Conservation (phyloP, 2,113 vertebrate genomes). For the Hucho hucho region DNA sequence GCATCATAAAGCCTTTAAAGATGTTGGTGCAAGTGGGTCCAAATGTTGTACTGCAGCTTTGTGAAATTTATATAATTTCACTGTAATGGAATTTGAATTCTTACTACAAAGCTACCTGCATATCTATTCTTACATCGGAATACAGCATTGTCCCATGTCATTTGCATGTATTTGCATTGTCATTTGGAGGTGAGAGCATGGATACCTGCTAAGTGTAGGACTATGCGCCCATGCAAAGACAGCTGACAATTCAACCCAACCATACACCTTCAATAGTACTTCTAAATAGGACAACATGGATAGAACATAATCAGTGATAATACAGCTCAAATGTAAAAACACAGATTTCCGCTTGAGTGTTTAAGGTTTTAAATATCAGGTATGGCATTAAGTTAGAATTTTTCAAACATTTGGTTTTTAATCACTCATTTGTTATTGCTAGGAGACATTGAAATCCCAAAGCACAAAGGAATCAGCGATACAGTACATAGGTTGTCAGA, state of each 20-base stretch:
- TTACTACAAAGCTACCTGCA: slow-evolving; percentile 10
- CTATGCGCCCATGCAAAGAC: slow-evolving; percentile 56
- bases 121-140: slow-evolving; percentile 35
- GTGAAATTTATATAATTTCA: background rate
- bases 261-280: slow-evolving; percentile 52
- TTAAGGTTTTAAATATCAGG: slow-evolving; percentile 69
- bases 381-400: slow-evolving; percentile 67
- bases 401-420: slow-evolving; percentile 66
- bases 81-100: background rate
- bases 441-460: slow-evolving; percentile 71
- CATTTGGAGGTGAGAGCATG: slow-evolving; percentile 66
- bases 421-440: slow-evolving; percentile 72
- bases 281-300: slow-evolving; percentile 1
- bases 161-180: slow-evolving; percentile 75
- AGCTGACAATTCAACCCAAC: slow-evolving; percentile 62
- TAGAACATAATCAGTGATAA: slow-evolving; percentile 8
- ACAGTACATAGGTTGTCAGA: slow-evolving; percentile 68
- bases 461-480: slow-evolving; percentile 65
- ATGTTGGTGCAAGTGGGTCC: no score
- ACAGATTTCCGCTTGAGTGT: slow-evolving; percentile 62
- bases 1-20: no score
- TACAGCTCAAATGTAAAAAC: slow-evolving; percentile 64
- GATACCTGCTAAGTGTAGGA: slow-evolving; percentile 65
- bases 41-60: background rate
- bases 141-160: slow-evolving; percentile 57